These are phyloP conservation scores for Nymphalis urticae DNA, from an alignment of 2,888 invertebrate genomes.

Conservation along the genomic window DNA sequence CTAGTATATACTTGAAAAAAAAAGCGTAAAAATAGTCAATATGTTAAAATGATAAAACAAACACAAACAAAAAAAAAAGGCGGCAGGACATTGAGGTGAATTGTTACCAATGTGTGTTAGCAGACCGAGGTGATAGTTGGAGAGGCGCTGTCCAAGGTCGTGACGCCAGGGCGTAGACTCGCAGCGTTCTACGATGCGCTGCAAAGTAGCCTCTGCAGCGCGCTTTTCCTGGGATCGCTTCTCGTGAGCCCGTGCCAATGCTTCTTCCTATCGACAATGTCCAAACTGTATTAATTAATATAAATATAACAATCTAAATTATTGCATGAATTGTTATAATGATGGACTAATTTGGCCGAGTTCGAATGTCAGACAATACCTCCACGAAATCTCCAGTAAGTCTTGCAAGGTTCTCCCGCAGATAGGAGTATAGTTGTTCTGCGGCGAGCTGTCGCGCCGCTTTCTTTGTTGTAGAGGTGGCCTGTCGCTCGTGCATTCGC, in stretches of 20 bases:
- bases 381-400: conserved; percentile 65
- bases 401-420: conserved; percentile 60
- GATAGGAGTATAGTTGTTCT: conserved; percentile 62
- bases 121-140: conserved; percentile 62
- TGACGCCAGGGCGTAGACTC: conserved; percentile 49
- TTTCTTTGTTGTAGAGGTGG: conserved; percentile 83
- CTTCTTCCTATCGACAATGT: conserved; percentile 56
- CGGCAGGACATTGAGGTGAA: conserved; percentile 1
- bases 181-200: conserved; percentile 24
- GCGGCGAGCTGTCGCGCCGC: conserved; percentile 85
- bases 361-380: conserved; percentile 43
- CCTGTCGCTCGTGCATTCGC: conserved; percentile 76
- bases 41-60: not conserved
- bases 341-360: too few relatives aligned
- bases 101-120: conserved; percentile 49
- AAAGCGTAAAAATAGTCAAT: too few relatives aligned
- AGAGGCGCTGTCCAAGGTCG: conserved; percentile 58
- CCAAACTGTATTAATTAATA: not conserved
- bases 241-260: conserved; percentile 61
- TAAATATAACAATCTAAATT: too few relatives aligned
- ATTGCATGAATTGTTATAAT: too few relatives aligned
- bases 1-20: too few relatives aligned
- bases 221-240: conserved; percentile 28
- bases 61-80: not conserved
- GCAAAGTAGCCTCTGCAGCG: conserved; percentile 36